Evolutionary conservation across 2,888 invertebrate genomes (phyloP), one percentile per base, ranked within the genome.

Genomic region (Amorpha juglandis): DNA sequence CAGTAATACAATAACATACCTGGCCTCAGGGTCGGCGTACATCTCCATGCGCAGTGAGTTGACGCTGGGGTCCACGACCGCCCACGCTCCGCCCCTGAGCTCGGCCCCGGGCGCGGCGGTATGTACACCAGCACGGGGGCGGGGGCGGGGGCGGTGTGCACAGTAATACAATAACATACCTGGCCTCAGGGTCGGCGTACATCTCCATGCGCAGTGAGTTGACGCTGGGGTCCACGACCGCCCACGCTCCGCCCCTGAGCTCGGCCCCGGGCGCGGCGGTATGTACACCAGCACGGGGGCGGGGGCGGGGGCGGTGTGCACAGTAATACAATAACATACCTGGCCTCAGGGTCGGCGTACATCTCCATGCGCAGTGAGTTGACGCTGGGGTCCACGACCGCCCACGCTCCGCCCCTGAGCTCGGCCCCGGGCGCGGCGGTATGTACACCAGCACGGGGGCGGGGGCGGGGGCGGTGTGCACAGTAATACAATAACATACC

Each of bases 31-130:
- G 91, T 99, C 99, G 0, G 99, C 99, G 84, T 99, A 99, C 96
- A 99, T 98, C 93, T 99, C 99, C 97, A 99, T 99, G 77, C 98
- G 95, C 14, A 96, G 94, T 27, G 96, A 95, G 93, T 99, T 99
- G 83, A 99, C 99, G 64, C 97, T 96, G 8, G 99, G 97, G 92
- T 99, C 99, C 1, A 99, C 96, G 0, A 99, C 97, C 55, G 98
- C 99, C 99, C 99, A 99, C 7, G 99, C 99, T 11, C 99, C 99
- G 11, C 99, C 99, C 66, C 99, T 94, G 63, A 99, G 94, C 87
- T 99, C 99, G 0, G 97, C 99, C 82, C 97, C 97, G 0, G n/a
- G n/a, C n/a, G n/a, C n/a, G 99, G 99, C 55, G 99, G 99, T 79
- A 99, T 97, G 94, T 99, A 99, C 74, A 99, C 97, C 3, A 99